These are phyloP conservation scores for Chaunax sp. DNA, from an alignment of 2,797 vertebrate genomes.

Conservation along the genomic window DNA sequence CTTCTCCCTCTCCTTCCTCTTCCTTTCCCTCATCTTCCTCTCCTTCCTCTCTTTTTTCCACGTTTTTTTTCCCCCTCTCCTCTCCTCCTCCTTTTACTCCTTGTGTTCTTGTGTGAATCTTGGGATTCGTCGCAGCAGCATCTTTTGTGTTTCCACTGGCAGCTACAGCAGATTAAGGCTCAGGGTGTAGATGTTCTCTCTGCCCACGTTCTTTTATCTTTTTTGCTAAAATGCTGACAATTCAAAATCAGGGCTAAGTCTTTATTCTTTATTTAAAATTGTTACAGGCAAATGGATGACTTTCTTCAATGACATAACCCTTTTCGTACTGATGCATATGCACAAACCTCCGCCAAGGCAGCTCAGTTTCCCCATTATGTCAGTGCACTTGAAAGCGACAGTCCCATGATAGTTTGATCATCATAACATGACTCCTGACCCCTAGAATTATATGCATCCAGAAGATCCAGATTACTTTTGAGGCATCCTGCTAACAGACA, in stretches of 20 bases:
- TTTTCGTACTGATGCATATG: not conserved
- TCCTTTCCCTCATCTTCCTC: not conserved
- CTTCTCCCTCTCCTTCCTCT: not conserved
- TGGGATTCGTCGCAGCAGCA: not conserved
- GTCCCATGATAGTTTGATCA: no score
- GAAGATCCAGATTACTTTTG: no score
- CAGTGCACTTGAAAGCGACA: no score
- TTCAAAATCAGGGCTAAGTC: not conserved
- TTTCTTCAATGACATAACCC: not conserved
- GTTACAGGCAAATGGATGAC: not conserved
- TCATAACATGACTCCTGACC: no score
- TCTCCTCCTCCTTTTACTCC: not conserved
- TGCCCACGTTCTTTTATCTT: not conserved
- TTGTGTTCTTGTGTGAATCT: not conserved
- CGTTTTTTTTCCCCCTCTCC: not conserved
- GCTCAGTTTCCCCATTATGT: no score
- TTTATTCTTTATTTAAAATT: not conserved
- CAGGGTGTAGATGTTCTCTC: not conserved
- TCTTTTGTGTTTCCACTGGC: slow-evolving; percentile 24
- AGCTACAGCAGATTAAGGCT: slow-evolving; percentile 13
- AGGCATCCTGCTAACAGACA: no score
- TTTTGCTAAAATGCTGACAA: not conserved
- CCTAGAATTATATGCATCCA: no score
- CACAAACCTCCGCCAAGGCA: no score
- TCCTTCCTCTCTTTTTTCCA: not conserved